Conservation (phyloP, 2,797 vertebrate genomes). For the Zenarchopterus dispar region DNA sequence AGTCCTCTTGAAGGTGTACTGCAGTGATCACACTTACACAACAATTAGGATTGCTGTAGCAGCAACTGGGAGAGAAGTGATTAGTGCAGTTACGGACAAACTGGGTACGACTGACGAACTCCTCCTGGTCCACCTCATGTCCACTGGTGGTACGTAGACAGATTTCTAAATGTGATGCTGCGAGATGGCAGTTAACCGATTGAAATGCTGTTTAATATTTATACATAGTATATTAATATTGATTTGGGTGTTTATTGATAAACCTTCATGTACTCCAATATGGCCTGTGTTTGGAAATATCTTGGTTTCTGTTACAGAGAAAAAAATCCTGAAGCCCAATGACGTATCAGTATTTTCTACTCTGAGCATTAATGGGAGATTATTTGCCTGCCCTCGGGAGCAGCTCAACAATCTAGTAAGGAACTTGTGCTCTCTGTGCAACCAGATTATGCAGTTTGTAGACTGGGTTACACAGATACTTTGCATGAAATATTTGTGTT, state of each 20-base stretch:
- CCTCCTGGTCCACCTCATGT: slow-evolving; percentile 91
- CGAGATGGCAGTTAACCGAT: background rate
- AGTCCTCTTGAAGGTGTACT: slow-evolving; percentile 97
- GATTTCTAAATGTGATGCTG: background rate
- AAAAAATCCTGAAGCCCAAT: slow-evolving; percentile 91
- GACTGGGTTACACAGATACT: too few relatives aligned
- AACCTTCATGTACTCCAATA: too few relatives aligned
- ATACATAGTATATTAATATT: too few relatives aligned
- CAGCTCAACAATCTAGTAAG: slow-evolving; percentile 91
- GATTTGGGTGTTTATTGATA: too few relatives aligned
- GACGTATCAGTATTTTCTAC: slow-evolving; percentile 96
- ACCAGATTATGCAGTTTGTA: background rate
- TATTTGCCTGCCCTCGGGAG: slow-evolving; percentile 92
- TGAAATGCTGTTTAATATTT: too few relatives aligned
- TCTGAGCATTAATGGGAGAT: slow-evolving; percentile 91
- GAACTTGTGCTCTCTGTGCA: slow-evolving; percentile 10
- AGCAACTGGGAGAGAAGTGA: slow-evolving; percentile 90
- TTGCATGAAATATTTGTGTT: too few relatives aligned
- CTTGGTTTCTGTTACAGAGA: slow-evolving; percentile 82
- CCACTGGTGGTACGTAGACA: slow-evolving; percentile 86
- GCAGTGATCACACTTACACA: slow-evolving; percentile 95
- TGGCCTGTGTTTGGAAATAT: background rate
- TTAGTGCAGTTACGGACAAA: slow-evolving; percentile 90
- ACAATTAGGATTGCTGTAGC: slow-evolving; percentile 91
- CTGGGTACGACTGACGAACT: slow-evolving; percentile 91